Conservation (phyloP, 2,888 invertebrate genomes). For the Acanthosepion esculentum region DNA sequence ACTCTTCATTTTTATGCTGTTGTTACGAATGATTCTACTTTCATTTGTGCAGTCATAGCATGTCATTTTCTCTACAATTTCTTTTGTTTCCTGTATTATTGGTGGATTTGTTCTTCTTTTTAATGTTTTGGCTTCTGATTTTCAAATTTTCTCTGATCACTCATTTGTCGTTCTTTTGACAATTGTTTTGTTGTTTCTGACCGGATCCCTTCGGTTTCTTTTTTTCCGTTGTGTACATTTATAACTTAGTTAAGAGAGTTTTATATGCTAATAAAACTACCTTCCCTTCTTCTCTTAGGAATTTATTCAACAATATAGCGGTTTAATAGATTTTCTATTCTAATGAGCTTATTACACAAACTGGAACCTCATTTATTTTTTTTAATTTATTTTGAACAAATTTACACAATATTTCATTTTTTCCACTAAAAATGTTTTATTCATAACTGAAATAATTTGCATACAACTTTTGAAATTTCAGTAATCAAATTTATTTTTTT, state of each 20-base stretch:
- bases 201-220: background rate
- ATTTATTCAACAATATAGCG: background rate
- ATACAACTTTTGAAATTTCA: background rate
- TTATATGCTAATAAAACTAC: background rate
- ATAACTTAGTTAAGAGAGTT: background rate
- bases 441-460: background rate
- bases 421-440: background rate
- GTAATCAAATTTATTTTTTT: background rate
- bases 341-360: no score
- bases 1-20: background rate
- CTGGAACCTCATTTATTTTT: no score
- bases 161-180: background rate
- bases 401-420: background rate
- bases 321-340: background rate
- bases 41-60: background rate
- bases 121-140: background rate
- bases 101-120: background rate
- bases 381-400: no score
- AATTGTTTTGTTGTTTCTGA: background rate
- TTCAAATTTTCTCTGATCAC: background rate
- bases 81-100: background rate
- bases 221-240: background rate
- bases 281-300: background rate
- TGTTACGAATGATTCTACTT: background rate
- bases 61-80: background rate